Conservation (phyloP, 2,113 vertebrate genomes). For the Crotalus tigris region DNA sequence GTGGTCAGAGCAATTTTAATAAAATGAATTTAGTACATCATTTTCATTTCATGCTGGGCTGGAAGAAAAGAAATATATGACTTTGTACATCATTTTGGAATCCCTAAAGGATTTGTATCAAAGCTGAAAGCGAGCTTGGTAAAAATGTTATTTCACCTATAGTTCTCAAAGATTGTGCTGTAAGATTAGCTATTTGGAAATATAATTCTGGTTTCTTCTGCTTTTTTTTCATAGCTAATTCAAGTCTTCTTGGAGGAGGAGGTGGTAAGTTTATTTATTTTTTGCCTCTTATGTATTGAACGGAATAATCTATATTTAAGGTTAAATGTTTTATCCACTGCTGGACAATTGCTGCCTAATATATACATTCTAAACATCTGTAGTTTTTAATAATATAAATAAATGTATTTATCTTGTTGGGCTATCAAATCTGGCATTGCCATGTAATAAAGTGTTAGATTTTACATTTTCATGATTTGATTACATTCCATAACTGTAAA, state of each 20-base stretch:
- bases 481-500: not conserved
- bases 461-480: not conserved
- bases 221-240: constrained; percentile 83
- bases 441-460: not conserved
- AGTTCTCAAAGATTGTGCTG: not conserved
- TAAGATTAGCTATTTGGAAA: constrained; percentile 20
- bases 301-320: not conserved
- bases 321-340: not conserved
- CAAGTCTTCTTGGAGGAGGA: constrained; percentile 94
- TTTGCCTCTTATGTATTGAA: constrained; percentile 24
- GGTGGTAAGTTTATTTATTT: constrained; percentile 82
- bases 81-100: not conserved
- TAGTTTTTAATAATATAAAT: not conserved
- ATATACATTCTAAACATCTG: not conserved
- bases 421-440: not conserved
- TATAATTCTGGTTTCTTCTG: constrained; percentile 52
- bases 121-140: not conserved
- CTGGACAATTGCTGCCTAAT: not conserved
- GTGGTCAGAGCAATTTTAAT: not conserved
- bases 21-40: not conserved
- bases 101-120: not conserved
- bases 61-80: not conserved
- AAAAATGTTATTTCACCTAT: not conserved
- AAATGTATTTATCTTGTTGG: not conserved
- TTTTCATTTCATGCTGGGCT: not conserved